These are phyloP conservation scores for Neolamprologus variostigma DNA, from an alignment of 2,113 vertebrate genomes.

Conservation along the genomic window DNA sequence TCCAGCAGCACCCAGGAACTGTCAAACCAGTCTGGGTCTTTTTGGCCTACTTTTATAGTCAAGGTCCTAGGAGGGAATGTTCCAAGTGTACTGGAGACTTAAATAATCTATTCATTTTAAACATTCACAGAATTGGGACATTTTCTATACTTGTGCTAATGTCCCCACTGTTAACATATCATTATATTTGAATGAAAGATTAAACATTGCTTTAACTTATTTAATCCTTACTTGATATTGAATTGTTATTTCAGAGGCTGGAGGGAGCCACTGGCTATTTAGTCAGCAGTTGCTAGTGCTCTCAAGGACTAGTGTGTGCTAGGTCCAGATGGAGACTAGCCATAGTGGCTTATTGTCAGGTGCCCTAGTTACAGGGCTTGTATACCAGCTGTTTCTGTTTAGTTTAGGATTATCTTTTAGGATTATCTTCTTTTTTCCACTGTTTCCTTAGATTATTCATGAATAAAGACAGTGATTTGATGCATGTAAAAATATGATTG, in stretches of 20 bases:
- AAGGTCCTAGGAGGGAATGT: background rate
- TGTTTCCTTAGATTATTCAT: background rate
- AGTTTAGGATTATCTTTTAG: background rate
- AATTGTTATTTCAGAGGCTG: background rate
- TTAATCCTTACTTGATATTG: background rate
- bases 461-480: background rate
- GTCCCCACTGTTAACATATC: background rate
- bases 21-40: background rate
- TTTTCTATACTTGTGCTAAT: background rate
- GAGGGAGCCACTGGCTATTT: background rate
- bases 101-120: background rate
- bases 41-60: background rate
- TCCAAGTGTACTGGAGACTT: background rate
- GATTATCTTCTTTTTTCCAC: background rate
- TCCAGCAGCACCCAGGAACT: background rate
- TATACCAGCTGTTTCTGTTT: background rate
- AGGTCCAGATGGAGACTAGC: background rate
- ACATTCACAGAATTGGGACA: background rate
- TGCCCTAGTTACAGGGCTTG: background rate
- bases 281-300: background rate
- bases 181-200: background rate
- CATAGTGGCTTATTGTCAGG: background rate
- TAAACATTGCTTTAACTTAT: background rate
- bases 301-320: background rate
- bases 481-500: background rate